A percentile compares a stretch with the other conserved stretches of the same genome.
Evolutionary conservation across 2,797 vertebrate species (phyloP).

Genomic region (Myotis planiceps): DNA sequence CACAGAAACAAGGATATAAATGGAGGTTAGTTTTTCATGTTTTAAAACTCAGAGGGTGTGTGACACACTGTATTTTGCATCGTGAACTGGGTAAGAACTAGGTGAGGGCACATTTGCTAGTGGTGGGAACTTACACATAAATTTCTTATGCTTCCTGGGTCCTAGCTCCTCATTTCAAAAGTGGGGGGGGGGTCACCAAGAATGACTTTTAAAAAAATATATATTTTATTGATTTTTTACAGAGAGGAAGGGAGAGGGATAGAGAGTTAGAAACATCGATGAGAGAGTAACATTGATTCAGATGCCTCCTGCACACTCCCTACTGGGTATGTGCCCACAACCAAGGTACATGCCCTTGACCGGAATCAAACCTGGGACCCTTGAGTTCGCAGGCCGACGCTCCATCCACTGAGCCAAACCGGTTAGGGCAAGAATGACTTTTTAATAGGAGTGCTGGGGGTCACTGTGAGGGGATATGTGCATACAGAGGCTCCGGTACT

Average conservation of each 20-base stretch:
- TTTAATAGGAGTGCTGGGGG: not conserved
- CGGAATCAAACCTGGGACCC: no score
- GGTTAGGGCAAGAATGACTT: not conserved
- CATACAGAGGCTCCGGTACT: not conserved
- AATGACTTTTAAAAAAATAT: not conserved
- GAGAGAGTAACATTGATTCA: no score
- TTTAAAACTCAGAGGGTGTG: slow-evolving; percentile 63
- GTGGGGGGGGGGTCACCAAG: not conserved
- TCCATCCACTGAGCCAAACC: no score
- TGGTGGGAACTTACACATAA: not conserved
- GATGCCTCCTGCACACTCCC: no score
- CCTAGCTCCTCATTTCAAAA: not conserved
- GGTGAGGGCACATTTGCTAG: not conserved
- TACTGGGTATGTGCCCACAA: no score
- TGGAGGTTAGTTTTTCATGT: slow-evolving; percentile 66
- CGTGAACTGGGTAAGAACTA: slow-evolving; percentile 37
- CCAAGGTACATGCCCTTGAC: no score
- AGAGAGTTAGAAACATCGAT: no score
- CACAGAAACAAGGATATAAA: slow-evolving; percentile 74
- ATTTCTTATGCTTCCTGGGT: not conserved
- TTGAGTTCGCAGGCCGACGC: no score
- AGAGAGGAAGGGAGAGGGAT: no score
- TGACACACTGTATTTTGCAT: slow-evolving; percentile 40
- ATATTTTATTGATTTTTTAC: no score
- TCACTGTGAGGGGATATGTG: not conserved